Percentiles rank a stretch among this genome's conserved stretches.
Evolutionary conservation across 2,113 vertebrate genomes (phyloP).

Genomic region (Callaeas wilsoni): DNA sequence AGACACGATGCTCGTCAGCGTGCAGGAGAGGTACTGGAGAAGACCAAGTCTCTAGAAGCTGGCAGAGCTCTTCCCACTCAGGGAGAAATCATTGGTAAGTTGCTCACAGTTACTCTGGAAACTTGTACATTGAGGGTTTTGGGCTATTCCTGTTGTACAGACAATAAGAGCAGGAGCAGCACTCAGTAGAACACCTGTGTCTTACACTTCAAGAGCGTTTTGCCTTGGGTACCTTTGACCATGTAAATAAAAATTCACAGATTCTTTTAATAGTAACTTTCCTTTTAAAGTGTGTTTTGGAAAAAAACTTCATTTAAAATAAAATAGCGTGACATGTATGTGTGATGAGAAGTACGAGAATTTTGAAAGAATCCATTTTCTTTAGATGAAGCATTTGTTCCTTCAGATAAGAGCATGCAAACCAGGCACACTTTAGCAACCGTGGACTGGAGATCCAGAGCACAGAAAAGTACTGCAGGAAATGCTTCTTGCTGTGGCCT

Average conservation of each 20-base stretch:
- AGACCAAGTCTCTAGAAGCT: background rate
- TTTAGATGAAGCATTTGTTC: background rate
- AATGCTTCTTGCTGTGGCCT: background rate
- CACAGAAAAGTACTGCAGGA: background rate
- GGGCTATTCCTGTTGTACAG: background rate
- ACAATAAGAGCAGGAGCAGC: background rate
- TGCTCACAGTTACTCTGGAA: background rate
- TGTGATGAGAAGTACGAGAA: background rate
- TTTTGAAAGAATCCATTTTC: background rate
- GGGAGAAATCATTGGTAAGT: constrained; percentile 38
- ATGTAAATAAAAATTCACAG: background rate
- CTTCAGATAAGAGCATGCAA: background rate
- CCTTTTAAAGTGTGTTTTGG: background rate
- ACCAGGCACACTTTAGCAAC: background rate
- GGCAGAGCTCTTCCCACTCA: background rate
- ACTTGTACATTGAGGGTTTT: background rate
- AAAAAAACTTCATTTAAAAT: background rate
- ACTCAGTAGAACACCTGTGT: background rate
- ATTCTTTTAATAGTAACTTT: background rate
- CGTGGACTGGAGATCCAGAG: background rate
- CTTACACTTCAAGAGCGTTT: background rate
- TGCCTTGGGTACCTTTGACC: background rate
- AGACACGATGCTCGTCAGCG: background rate
- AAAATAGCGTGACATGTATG: background rate
- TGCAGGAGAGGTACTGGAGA: background rate